Evolutionary conservation across 2,888 invertebrate genomes (phyloP), one percentile per base, ranked within the genome.

Genomic region (Agonopterix alstromeriana): DNA sequence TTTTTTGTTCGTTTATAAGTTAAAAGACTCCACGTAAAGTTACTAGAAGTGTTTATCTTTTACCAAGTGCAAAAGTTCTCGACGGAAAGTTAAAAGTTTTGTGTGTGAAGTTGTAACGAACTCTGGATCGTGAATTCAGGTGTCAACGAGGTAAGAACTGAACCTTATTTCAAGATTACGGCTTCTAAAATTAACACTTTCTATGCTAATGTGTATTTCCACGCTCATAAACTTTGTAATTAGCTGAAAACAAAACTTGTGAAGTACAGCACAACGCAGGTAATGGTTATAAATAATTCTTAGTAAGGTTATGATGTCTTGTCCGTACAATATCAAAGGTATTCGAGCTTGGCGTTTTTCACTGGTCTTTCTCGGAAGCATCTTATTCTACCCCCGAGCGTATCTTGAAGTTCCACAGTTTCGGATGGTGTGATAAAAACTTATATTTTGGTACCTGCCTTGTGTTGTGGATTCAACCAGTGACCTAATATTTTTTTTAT

Each of bases 71-170:
- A 63, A 61, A 65, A 57, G 74, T 72, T 77, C 57, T 70, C 66
- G 57, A 62, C 67, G 53, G 60, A 77, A 83, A 83, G 75, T 84
- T 81, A 50, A 63, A 78, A 82, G 82, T 80, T 82, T 80, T 66
- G 77, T 79, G 79, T 73, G 75, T 76, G 79, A 85, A 87, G 84
- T 85, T 85, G 58, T 79, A 85, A 85, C 85, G 82, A 85, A 85
- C 85, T 85, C 82, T 65, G 74, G 79, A 86, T 83, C 80, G 77
- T 77, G 78, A 79, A 77, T 85, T 86, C 83, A 86, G 88, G 87
- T 89, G 88, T 88, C 87, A 88, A 87, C 82, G 88, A 88, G 88
- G 89, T 88, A 88, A 87, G 88, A 77, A 82, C 75, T 63, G 69
- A 83, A 80, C 82, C 82, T 73, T 79, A 75, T 72, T 76, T 66